These are phyloP conservation scores for Cloeon dipterum DNA, from an alignment of 2,888 invertebrate species.

Conservation along the genomic window DNA sequence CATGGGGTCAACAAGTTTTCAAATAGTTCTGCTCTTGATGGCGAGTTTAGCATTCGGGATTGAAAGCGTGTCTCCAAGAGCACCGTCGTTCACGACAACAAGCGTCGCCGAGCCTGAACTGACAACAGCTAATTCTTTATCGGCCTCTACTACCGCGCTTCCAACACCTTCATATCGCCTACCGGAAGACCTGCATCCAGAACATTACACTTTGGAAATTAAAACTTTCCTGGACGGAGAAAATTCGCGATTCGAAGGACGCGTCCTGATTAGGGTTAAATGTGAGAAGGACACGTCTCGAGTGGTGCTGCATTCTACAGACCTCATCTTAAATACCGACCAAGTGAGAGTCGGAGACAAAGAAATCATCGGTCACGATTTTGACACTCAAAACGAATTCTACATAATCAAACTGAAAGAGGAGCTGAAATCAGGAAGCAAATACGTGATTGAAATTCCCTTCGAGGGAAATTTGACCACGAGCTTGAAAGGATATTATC, in stretches of 20 bases:
- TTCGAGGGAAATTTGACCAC: slow-evolving; percentile 34
- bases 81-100: too few relatives aligned
- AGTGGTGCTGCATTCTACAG: slow-evolving; percentile 40
- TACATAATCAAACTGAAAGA: slow-evolving; percentile 28
- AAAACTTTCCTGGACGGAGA: slow-evolving; percentile 7
- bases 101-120: too few relatives aligned
- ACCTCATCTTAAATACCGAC: slow-evolving; percentile 25
- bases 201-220: slow-evolving; percentile 26
- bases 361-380: slow-evolving; percentile 14
- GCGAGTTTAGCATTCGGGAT: too few relatives aligned
- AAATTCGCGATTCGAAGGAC: slow-evolving; percentile 10
- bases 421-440: slow-evolving; percentile 20
- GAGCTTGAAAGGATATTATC: slow-evolving; percentile 43
- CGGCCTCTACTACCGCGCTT: too few relatives aligned
- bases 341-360: slow-evolving; percentile 9
- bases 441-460: slow-evolving; percentile 31
- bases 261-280: slow-evolving; percentile 10
- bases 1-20: too few relatives aligned
- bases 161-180: slow-evolving; percentile 23
- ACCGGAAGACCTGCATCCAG: slow-evolving; percentile 26
- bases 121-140: too few relatives aligned
- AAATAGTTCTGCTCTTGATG: too few relatives aligned
- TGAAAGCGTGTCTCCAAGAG: too few relatives aligned
- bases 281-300: slow-evolving; percentile 27
- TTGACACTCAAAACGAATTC: slow-evolving; percentile 33